A percentile compares a stretch with the other conserved stretches of the same genome.
Evolutionary conservation across 2,888 invertebrate species (phyloP).

Genomic region (Schizaphis graminum): DNA sequence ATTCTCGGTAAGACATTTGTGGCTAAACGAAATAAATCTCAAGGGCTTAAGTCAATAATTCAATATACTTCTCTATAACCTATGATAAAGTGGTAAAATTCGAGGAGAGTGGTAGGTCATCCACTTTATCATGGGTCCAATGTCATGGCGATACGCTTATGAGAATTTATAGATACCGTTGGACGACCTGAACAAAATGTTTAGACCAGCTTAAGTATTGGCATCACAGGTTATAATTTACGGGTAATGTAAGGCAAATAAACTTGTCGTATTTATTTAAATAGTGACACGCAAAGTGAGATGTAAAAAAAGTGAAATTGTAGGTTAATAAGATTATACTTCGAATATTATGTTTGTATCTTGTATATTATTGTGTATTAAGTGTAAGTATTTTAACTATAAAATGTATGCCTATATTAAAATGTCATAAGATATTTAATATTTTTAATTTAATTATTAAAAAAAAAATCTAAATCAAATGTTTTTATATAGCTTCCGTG

Average conservation of each 20-base stretch:
- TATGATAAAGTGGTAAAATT: constrained; percentile 34
- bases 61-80: constrained; percentile 30
- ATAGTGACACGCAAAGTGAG: neutral
- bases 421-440: neutral
- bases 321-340: neutral
- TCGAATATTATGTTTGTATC: neutral
- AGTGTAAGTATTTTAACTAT: neutral
- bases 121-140: constrained; percentile 48
- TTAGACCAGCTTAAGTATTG: constrained; percentile 16
- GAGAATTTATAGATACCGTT: constrained; percentile 44
- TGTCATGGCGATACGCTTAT: constrained; percentile 39
- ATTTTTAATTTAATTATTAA: neutral
- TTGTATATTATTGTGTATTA: neutral
- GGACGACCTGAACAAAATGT: constrained; percentile 29
- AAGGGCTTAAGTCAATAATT: constrained; percentile 47
- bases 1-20: constrained; percentile 4
- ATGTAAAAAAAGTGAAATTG: neutral
- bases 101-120: neutral
- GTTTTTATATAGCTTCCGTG: neutral
- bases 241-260: constrained; percentile 32
- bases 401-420: neutral
- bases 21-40: constrained; percentile 58
- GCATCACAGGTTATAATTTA: constrained; percentile 37
- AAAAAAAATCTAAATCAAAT: neutral
- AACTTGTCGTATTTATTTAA: constrained; percentile 8